A percentile compares a stretch with the other conserved stretches of the same genome.
phyloP scores from a whole-genome alignment of 2,797 vertebrate genomes.

The Sebastiscus albofasciatus region DNA sequence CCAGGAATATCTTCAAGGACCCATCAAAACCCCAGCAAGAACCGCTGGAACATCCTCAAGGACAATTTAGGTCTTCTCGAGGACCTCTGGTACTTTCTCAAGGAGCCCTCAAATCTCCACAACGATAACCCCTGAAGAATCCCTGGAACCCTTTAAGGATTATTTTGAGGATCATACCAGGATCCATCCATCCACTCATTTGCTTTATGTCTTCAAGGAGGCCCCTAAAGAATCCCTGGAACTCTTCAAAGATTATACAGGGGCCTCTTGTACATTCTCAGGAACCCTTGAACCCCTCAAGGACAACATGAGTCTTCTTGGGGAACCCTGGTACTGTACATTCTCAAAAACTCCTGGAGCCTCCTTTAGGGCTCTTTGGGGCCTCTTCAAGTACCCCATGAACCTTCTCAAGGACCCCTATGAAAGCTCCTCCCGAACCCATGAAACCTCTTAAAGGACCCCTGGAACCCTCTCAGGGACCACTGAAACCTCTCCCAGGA shows the following conservation, averaged over 20 bases:
- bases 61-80: not conserved
- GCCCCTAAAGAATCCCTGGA: not conserved
- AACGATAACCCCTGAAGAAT: not conserved
- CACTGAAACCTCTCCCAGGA: no score
- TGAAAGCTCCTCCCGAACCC: not conserved
- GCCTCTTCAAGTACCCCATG: not conserved
- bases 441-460: not conserved
- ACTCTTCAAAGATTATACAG: not conserved
- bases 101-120: not conserved
- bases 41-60: not conserved
- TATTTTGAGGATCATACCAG: no score
- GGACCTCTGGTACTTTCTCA: not conserved
- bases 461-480: not conserved
- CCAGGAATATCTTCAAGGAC: not conserved
- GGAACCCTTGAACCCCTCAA: not conserved
- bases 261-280: not conserved
- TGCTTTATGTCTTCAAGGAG: not conserved
- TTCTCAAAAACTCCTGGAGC: no score
- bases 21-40: not conserved
- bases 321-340: not conserved
- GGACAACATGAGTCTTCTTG: not conserved
- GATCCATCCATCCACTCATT: no score
- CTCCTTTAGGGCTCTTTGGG: no score
- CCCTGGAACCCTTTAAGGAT: no score
- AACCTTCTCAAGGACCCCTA: not conserved